Evolutionary conservation across 2,888 invertebrate genomes (phyloP).

Genomic region (Paralinhomoeus sp.): DNA sequence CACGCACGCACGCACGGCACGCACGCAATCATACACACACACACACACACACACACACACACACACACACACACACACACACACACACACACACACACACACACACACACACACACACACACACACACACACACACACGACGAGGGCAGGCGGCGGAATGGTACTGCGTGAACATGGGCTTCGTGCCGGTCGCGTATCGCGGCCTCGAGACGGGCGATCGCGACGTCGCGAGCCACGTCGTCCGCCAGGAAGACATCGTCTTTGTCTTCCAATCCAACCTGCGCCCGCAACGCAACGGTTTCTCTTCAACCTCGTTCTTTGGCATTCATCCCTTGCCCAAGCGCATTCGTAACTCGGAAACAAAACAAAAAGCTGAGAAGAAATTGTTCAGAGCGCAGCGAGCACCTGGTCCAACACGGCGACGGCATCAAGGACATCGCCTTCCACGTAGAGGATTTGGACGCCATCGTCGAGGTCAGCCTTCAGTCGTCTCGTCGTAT

Average conservation of each 20-base stretch:
- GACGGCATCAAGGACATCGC: conserved; percentile 91
- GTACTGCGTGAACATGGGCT: conserved; percentile 73
- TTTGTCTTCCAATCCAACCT: conserved; percentile 79
- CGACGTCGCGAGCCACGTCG: conserved; percentile 56
- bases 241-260: conserved; percentile 70
- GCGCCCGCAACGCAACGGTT: conserved; percentile 45
- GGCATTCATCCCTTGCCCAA: no score
- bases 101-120: no score
- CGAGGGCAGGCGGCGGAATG: conserved; percentile 76
- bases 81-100: no score
- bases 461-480: conserved; percentile 50
- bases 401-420: conserved; percentile 64
- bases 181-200: conserved; percentile 68
- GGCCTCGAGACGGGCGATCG: conserved; percentile 79
- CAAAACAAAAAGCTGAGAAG: no score
- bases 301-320: no score
- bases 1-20: no score
- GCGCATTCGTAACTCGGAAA: no score
- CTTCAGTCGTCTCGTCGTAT: no score
- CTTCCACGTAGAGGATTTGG: conserved; percentile 75
- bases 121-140: no score
- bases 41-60: no score
- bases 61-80: no score
- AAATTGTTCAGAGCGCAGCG: conserved; percentile 45
- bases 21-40: no score